A percentile compares a stretch with the other conserved stretches of the same genome.
phyloP scores from a whole-genome alignment of 2,113 vertebrate genomes.

The Verasper variegatus region DNA sequence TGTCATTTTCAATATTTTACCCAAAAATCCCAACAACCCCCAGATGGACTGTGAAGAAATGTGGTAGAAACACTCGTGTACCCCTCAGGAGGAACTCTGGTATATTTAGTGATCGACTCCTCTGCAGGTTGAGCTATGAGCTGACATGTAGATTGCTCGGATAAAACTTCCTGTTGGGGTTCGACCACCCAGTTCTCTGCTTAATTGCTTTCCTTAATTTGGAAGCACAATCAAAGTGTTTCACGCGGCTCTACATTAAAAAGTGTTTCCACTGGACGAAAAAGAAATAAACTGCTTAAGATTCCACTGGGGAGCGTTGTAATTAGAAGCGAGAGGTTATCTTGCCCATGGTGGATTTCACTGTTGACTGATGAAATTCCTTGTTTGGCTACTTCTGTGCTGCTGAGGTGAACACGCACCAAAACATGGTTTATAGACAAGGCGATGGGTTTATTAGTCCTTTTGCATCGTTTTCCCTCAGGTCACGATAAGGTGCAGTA shows the following conservation, averaged over 20 bases:
- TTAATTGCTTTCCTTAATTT: conserved; percentile 34
- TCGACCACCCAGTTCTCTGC: conserved; percentile 7
- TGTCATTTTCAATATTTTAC: neutral
- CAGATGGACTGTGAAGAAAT: too few species aligned
- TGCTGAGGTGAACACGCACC: neutral
- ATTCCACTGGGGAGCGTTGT: conserved; percentile 20
- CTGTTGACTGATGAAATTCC: conserved; percentile 25
- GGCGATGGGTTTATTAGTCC: neutral
- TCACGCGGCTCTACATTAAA: conserved; percentile 14
- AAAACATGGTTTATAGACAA: neutral
- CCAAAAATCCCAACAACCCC: neutral
- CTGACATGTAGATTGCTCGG: neutral
- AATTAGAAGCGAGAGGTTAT: conserved; percentile 19
- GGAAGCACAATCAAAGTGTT: conserved; percentile 29
- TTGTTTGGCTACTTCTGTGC: neutral
- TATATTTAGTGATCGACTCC: too few species aligned
- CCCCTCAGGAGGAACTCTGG: too few species aligned
- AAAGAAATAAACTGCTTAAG: conserved; percentile 12
- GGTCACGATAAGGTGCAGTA: too few species aligned
- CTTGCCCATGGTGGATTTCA: conserved; percentile 23
- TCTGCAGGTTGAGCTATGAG: too few species aligned
- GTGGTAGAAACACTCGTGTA: too few species aligned
- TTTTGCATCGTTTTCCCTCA: neutral
- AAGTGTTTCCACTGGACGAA: conserved; percentile 16
- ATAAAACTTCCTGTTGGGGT: conserved; percentile 2